Evolutionary conservation across 2,113 vertebrate species (phyloP).

Genomic region (Odocoileus hemionus): DNA sequence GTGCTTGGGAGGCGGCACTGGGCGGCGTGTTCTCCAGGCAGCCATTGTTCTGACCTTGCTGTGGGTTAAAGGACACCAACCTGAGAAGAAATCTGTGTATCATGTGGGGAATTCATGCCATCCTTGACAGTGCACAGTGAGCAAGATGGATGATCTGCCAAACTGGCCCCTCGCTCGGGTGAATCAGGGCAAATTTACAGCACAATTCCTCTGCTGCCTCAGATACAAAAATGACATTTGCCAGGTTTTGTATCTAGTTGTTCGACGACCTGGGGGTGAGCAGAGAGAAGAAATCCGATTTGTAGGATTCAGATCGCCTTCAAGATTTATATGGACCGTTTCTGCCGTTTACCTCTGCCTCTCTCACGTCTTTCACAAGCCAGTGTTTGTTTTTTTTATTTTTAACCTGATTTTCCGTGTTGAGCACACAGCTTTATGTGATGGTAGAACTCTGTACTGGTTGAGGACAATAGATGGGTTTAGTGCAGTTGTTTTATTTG

Average conservation of each 20-base stretch:
- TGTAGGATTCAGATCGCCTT: conserved; percentile 69
- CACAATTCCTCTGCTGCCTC: conserved; percentile 76
- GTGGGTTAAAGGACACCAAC: conserved; percentile 86
- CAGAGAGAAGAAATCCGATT: conserved; percentile 74
- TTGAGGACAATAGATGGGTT: not conserved
- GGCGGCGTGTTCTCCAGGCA: conserved; percentile 72
- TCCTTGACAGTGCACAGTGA: conserved; percentile 84
- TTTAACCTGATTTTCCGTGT: conserved; percentile 38
- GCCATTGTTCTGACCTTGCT: conserved; percentile 84
- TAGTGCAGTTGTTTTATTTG: not conserved
- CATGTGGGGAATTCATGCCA: conserved; percentile 80
- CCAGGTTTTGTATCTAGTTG: conserved; percentile 69
- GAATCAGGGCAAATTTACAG: conserved; percentile 84
- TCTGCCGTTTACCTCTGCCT: conserved; percentile 41
- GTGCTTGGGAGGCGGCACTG: conserved; percentile 4
- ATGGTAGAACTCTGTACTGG: not conserved
- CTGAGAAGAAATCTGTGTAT: conserved; percentile 86
- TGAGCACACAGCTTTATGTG: not conserved
- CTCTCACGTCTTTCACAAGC: conserved; percentile 56
- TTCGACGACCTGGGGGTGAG: conserved; percentile 73
- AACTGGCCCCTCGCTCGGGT: conserved; percentile 81
- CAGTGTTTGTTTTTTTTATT: not conserved
- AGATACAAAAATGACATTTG: conserved; percentile 80
- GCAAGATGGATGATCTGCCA: conserved; percentile 88
- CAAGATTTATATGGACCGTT: conserved; percentile 63